These are phyloP conservation scores for Polyodon spathula DNA, from an alignment of 2,113 vertebrate species.

Conservation along the genomic window DNA sequence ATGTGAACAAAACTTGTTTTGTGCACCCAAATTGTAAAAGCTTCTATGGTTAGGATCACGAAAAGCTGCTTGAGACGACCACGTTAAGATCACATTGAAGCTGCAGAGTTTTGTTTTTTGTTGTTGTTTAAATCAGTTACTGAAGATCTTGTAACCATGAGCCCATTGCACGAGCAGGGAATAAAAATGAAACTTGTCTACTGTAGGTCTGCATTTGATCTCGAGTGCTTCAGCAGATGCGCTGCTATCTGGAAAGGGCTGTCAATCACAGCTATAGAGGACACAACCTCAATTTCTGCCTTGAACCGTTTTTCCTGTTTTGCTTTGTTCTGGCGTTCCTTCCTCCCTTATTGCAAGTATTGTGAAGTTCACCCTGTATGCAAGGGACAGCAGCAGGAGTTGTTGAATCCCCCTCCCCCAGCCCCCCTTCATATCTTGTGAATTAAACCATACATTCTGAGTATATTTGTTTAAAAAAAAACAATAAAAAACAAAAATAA, in stretches of 20 bases:
- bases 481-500: too few relatives aligned
- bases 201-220: conserved; percentile 50
- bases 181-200: conserved; percentile 43
- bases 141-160: conserved; percentile 38
- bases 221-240: conserved; percentile 50
- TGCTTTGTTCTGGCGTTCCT: neutral
- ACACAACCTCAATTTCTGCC: conserved; percentile 33
- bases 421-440: too few relatives aligned
- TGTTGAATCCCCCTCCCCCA: too few relatives aligned
- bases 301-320: neutral
- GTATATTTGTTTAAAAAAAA: too few relatives aligned
- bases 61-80: neutral
- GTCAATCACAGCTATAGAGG: conserved; percentile 36
- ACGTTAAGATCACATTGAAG: conserved; percentile 32
- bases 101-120: too few relatives aligned
- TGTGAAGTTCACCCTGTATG: too few relatives aligned
- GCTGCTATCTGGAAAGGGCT: conserved; percentile 40
- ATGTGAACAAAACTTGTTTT: too few relatives aligned
- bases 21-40: neutral
- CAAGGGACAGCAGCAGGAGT: too few relatives aligned
- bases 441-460: too few relatives aligned
- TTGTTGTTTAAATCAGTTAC: conserved; percentile 22
- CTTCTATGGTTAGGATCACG: neutral
- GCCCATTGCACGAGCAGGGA: conserved; percentile 34
- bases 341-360: neutral